Base-by-base conservation (phyloP, 2,888 invertebrate genomes). In the Chloroclystis v-ata region DNA sequence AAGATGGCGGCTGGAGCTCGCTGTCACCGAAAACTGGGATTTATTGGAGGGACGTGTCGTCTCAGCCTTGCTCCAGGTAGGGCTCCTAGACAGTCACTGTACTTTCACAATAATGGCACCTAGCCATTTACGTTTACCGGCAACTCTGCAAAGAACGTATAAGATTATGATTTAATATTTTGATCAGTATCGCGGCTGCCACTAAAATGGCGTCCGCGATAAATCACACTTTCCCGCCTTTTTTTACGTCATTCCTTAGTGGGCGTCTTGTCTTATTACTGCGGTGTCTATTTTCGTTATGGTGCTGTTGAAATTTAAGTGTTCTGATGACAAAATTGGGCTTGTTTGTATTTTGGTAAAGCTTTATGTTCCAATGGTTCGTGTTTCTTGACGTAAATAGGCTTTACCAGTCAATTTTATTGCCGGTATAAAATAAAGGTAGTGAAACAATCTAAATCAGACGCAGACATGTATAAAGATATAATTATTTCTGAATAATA, bases 161-260 rank as follows among this genome's bases (percentile, higher is more conserved):
- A 24, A n/a, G 16, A 5, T n/a, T 14, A 16, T 13, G 14, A 66
- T 74, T 63, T 14, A 70, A 69, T 74, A 69, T 70, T n/a, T 71
- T 71, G 66, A 72, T 66, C 61, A 39, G 64, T n/a, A n/a, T n/a
- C 47, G 28, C 43, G 45, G 59, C 59, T 59, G 55, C 56, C 50
- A 47, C 57, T 61, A 67, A 68, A 63, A 75, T 71, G 73, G 72
- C 60, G 56, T 55, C 63, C 57, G 60, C 53, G 54, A 72, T 75
- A 76, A 72, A 77, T 77, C 69, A 73, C 61, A 56, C 53, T 54
- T 68, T 69, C 57, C 65, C 56, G 62, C 57, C 55, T 62, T 67
- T 69, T 72, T 72, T 67, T 63, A 56, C 60, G 67, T 60, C 66
- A 63, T 51, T 60, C 65, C 68, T 65, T 65, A 59, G 61, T 60